These are phyloP conservation scores for Delichon dasypus DNA, from an alignment of 2,797 vertebrate species.

Conservation along the genomic window DNA sequence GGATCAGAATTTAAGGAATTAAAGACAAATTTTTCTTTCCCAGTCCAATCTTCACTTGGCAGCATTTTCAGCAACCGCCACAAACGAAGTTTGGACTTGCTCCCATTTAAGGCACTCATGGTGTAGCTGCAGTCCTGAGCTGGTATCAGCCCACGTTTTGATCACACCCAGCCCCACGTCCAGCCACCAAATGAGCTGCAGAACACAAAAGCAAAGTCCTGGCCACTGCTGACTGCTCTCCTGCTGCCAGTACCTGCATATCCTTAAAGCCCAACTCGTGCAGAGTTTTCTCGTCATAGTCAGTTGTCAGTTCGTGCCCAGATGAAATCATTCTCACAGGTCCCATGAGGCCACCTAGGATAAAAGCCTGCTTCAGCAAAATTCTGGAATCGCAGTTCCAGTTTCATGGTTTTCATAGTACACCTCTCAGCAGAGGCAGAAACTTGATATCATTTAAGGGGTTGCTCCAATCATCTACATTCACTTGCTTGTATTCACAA, in stretches of 20 bases:
- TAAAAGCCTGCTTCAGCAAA: neutral
- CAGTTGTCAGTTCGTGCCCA: conserved; percentile 95
- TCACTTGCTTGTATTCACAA: neutral
- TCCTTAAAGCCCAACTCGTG: conserved; percentile 98
- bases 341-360: conserved; percentile 93
- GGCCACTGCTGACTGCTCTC: neutral
- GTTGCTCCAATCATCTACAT: neutral
- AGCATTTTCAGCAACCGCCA: neutral
- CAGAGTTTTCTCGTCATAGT: conserved; percentile 98
- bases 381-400: neutral
- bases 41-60: neutral
- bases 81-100: neutral
- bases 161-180: neutral
- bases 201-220: neutral
- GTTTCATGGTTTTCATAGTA: neutral
- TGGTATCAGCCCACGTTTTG: accelerated
- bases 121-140: neutral
- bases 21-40: neutral
- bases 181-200: neutral
- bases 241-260: conserved; percentile 87
- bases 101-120: neutral
- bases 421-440: neutral
- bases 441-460: neutral
- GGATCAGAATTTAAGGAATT: neutral
- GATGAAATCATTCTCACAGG: conserved; percentile 99